Evolutionary conservation across 2,888 invertebrate species (phyloP).

Genomic region (Calephelis perditalis): DNA sequence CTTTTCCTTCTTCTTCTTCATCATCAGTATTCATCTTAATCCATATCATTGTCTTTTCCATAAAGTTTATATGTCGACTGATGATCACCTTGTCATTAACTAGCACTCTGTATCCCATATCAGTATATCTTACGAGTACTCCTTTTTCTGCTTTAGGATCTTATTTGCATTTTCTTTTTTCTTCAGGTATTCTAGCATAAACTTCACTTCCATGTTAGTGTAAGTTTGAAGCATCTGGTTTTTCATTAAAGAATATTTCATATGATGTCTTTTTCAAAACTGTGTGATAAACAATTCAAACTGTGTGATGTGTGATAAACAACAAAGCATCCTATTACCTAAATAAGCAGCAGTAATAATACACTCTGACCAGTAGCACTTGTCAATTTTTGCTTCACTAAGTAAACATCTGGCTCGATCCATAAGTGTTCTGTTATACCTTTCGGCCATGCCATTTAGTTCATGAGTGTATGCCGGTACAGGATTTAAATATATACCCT

Average conservation of each 20-base stretch:
- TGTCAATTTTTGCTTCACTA: constrained; percentile 31
- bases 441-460: constrained; percentile 33
- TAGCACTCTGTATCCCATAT: constrained; percentile 25
- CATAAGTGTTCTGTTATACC: constrained; percentile 32
- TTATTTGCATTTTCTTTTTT: constrained; percentile 20
- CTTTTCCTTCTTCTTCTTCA: too few relatives aligned
- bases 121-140: constrained; percentile 24
- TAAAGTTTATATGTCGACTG: too few relatives aligned
- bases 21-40: not conserved
- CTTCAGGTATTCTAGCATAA: constrained; percentile 24
- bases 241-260: constrained; percentile 31
- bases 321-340: constrained; percentile 35
- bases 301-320: too few relatives aligned
- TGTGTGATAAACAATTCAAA: too few relatives aligned
- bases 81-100: constrained; percentile 18
- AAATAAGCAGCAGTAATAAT: constrained; percentile 35
- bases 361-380: constrained; percentile 33
- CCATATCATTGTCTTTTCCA: not conserved
- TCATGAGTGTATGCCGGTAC: constrained; percentile 34
- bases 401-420: constrained; percentile 31
- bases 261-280: constrained; percentile 21
- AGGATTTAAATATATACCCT: constrained; percentile 31
- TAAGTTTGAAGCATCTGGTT: constrained; percentile 30
- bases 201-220: constrained; percentile 33
- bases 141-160: constrained; percentile 20